Evolutionary conservation across 2,888 invertebrate species (phyloP).

Genomic region (Pheosia tremula): DNA sequence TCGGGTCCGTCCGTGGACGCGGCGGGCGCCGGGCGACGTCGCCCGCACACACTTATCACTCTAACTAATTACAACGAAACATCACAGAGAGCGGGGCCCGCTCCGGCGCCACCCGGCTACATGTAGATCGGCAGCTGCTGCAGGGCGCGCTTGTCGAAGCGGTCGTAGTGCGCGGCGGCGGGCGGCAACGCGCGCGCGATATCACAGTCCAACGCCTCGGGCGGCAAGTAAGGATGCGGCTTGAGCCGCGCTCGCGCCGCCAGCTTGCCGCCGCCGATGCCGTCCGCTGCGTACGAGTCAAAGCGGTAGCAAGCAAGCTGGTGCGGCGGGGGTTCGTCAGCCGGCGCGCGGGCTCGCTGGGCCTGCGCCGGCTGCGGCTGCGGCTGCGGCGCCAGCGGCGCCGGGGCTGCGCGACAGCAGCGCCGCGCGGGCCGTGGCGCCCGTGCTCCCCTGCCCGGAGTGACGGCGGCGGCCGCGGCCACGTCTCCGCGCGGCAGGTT

Average conservation of each 20-base stretch:
- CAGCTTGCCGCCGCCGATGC: slow-evolving; percentile 49
- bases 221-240: slow-evolving; percentile 64
- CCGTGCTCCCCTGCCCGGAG: slow-evolving; percentile 45
- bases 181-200: slow-evolving; percentile 72
- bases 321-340: slow-evolving; percentile 41
- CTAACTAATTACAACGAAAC: slow-evolving; percentile 75
- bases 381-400: slow-evolving; percentile 50
- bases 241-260: slow-evolving; percentile 55
- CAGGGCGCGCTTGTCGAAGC: slow-evolving; percentile 80
- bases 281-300: slow-evolving; percentile 55
- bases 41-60: slow-evolving; percentile 61
- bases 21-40: slow-evolving; percentile 32
- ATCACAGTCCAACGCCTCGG: slow-evolving; percentile 73
- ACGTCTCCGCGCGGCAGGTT: slow-evolving; percentile 88
- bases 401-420: slow-evolving; percentile 54
- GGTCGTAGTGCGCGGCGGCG: slow-evolving; percentile 70
- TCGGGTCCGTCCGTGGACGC: slow-evolving; percentile 55
- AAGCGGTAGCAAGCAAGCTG: slow-evolving; percentile 57
- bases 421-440: slow-evolving; percentile 50
- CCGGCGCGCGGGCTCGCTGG: slow-evolving; percentile 43
- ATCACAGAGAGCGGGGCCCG: slow-evolving; percentile 69
- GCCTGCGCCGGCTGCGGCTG: slow-evolving; percentile 54
- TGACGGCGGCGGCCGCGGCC: slow-evolving; percentile 59
- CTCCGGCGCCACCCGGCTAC: slow-evolving; percentile 64
- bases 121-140: slow-evolving; percentile 83